Percentiles rank a stretch among this genome's conserved stretches.
phyloP scores from a whole-genome alignment of 2,797 vertebrate species.

The Rousettus madagascariensis region DNA sequence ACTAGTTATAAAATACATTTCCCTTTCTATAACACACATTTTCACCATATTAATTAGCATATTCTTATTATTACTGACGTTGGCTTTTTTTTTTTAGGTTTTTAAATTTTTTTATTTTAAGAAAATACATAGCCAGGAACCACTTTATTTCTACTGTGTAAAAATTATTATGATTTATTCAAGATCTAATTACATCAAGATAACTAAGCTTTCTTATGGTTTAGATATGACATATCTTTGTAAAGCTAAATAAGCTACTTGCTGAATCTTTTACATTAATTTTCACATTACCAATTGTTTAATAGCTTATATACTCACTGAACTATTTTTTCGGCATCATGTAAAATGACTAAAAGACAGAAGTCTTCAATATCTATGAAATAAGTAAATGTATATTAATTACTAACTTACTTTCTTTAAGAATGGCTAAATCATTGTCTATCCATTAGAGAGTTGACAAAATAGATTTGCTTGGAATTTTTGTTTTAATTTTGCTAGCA shows the following conservation, averaged over 20 bases:
- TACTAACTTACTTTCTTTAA: background rate
- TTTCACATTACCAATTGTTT: background rate
- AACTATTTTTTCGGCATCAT: slow-evolving; percentile 7
- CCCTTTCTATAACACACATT: background rate
- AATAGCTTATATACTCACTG: background rate
- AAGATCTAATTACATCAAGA: background rate
- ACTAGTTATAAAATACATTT: background rate
- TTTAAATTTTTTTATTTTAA: slow-evolving; percentile 24
- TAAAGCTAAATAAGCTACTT: background rate
- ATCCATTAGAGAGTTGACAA: background rate
- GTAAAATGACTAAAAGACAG: slow-evolving; percentile 35
- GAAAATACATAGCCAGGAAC: slow-evolving; percentile 16
- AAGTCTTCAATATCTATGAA: background rate
- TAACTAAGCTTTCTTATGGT: background rate
- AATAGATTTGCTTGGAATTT: background rate
- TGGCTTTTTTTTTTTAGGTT: background rate
- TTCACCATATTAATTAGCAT: background rate
- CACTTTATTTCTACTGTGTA: background rate
- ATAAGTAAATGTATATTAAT: background rate
- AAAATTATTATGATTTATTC: slow-evolving; percentile 44
- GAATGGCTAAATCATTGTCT: background rate
- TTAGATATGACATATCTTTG: background rate
- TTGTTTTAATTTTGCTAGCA: background rate
- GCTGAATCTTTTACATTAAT: background rate
- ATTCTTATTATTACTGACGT: background rate